phyloP scores from a whole-genome alignment of 2,797 vertebrate species.

The Phrynocephalus vlangalii region DNA sequence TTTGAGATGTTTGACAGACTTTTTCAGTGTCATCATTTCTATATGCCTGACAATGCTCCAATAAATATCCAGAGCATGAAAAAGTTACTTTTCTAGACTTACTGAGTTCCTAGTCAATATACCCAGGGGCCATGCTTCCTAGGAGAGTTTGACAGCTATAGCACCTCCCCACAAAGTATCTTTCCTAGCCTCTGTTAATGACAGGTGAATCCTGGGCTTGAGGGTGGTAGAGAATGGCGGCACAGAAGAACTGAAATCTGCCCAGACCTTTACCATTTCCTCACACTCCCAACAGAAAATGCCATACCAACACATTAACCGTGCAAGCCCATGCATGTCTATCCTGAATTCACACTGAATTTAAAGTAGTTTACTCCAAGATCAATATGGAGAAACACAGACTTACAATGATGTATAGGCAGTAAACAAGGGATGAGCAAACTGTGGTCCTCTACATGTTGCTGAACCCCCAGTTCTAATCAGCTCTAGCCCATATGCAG shows the following conservation, averaged over 20 bases:
- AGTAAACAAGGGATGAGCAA: no score
- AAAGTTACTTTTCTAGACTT: background rate
- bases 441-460: no score
- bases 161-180: no score
- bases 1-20: constrained; percentile 1
- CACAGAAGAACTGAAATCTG: background rate
- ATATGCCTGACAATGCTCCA: background rate
- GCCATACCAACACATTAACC: background rate
- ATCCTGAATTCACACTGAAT: background rate
- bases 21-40: background rate
- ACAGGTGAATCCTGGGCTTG: background rate
- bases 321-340: no score
- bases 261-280: background rate
- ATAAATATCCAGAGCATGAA: background rate
- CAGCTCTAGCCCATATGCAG: no score
- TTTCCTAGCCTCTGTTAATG: background rate
- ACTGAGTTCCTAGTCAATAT: no score
- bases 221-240: background rate
- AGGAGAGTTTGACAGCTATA: no score
- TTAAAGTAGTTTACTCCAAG: background rate
- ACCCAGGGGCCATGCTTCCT: no score
- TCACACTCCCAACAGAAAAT: background rate
- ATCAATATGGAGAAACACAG: no score
- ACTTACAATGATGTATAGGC: no score
- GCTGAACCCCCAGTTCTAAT: no score